Conservation (phyloP, 2,797 vertebrate species). For the Ispidina lecontei region DNA sequence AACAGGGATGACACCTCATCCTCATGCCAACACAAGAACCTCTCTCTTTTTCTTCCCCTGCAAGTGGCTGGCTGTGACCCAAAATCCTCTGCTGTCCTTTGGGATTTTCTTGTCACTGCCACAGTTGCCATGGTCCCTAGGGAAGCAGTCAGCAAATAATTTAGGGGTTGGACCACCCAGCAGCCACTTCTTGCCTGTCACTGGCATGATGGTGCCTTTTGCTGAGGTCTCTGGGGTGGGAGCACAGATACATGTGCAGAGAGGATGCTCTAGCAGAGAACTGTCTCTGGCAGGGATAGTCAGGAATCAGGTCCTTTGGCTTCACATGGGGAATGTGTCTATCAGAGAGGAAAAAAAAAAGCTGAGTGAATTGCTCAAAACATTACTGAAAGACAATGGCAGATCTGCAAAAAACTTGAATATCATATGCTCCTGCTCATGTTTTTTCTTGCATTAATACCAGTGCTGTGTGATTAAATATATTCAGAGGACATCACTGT, state of each 20-base stretch:
- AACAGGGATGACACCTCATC: background rate
- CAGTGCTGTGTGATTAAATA: background rate
- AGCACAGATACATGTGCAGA: accelerated
- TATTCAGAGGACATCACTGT: background rate
- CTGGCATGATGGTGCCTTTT: background rate
- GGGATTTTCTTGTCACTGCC: conserved; percentile 20
- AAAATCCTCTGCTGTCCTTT: background rate
- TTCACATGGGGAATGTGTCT: background rate
- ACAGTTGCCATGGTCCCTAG: conserved; percentile 38
- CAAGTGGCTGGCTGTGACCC: background rate
- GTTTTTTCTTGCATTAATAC: background rate
- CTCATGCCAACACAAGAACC: background rate
- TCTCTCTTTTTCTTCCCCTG: background rate
- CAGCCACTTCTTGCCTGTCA: background rate
- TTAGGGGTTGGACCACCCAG: conserved; percentile 42
- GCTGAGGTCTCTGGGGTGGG: background rate
- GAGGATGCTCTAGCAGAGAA: background rate
- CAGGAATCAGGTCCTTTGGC: background rate
- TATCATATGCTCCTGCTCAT: background rate
- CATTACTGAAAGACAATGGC: background rate
- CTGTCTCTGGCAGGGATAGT: background rate
- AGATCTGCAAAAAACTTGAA: background rate
- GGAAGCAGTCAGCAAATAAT: conserved; percentile 26
- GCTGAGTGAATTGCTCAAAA: background rate
- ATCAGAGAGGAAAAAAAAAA: background rate